Conservation (phyloP, 2,888 invertebrate species). For the Pristionchus fissidentatus region DNA sequence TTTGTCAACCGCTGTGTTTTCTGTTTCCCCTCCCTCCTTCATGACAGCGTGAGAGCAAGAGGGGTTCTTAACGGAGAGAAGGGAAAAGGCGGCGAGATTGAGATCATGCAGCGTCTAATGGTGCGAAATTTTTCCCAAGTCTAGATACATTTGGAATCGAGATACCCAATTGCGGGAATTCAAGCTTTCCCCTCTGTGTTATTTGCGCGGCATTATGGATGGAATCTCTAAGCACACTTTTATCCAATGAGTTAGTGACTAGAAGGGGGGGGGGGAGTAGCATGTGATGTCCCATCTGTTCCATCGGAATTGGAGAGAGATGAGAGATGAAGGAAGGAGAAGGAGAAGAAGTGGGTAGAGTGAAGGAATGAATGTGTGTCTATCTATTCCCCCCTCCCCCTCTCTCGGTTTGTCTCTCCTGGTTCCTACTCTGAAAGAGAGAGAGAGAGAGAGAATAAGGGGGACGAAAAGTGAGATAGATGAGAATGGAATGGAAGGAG, state of each 20-base stretch:
- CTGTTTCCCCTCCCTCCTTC: too few relatives aligned
- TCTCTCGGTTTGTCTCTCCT: background rate
- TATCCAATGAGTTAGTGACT: too few relatives aligned
- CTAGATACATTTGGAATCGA: too few relatives aligned
- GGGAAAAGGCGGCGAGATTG: background rate
- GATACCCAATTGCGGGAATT: too few relatives aligned
- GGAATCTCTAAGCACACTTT: too few relatives aligned
- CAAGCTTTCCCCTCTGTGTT: too few relatives aligned
- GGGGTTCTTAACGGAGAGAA: slow-evolving; percentile 9
- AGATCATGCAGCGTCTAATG: background rate
- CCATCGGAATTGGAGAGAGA: too few relatives aligned
- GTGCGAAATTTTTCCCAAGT: background rate
- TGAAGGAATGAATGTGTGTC: slow-evolving; percentile 5
- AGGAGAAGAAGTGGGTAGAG: background rate
- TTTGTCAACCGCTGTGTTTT: background rate
- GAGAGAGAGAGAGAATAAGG: slow-evolving; percentile 11
- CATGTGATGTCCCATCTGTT: too few relatives aligned
- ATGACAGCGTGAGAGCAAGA: background rate
- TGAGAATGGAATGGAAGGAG: slow-evolving; percentile 31
- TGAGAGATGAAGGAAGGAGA: slow-evolving; percentile 17
- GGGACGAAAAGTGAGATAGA: background rate
- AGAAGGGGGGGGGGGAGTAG: too few relatives aligned
- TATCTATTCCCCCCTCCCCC: background rate
- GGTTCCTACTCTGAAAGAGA: background rate
- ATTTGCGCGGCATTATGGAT: too few relatives aligned